Percentiles rank a stretch among this genome's conserved stretches.
Evolutionary conservation across 2,888 invertebrate species (phyloP).

Genomic region (Andrena dorsata): DNA sequence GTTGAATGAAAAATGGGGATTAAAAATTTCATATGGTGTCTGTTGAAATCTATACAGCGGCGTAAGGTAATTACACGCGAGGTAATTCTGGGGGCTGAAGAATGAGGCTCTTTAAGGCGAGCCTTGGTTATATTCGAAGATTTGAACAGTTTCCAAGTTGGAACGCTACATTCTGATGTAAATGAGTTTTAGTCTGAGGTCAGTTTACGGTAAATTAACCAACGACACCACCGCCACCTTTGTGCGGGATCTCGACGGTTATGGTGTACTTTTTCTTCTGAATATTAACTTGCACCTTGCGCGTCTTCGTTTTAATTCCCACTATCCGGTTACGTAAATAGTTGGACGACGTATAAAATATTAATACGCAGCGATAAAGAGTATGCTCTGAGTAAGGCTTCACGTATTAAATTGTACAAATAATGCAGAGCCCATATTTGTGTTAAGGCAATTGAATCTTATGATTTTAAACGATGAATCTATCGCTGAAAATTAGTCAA

Average conservation of each 20-base stretch:
- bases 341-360: too few relatives aligned
- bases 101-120: background rate
- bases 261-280: background rate
- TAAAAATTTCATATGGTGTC: background rate
- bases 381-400: too few relatives aligned
- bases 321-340: background rate
- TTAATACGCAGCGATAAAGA: too few relatives aligned
- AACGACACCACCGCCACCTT: background rate
- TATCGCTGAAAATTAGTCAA: too few relatives aligned
- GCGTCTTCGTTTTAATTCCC: background rate
- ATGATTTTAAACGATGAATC: too few relatives aligned
- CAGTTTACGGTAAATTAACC: constrained; percentile 20
- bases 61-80: background rate
- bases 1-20: background rate
- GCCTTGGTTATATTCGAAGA: background rate
- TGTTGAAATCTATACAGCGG: constrained; percentile 6
- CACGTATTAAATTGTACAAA: too few relatives aligned
- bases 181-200: constrained; percentile 15
- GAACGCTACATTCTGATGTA: constrained; percentile 1
- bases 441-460: too few relatives aligned
- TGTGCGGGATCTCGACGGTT: background rate
- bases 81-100: background rate
- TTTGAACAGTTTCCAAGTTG: constrained; percentile 11
- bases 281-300: constrained; percentile 13
- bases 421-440: too few relatives aligned